These are phyloP conservation scores for Craterocephalus amniculus DNA, from an alignment of 2,797 vertebrate genomes.

Conservation along the genomic window DNA sequence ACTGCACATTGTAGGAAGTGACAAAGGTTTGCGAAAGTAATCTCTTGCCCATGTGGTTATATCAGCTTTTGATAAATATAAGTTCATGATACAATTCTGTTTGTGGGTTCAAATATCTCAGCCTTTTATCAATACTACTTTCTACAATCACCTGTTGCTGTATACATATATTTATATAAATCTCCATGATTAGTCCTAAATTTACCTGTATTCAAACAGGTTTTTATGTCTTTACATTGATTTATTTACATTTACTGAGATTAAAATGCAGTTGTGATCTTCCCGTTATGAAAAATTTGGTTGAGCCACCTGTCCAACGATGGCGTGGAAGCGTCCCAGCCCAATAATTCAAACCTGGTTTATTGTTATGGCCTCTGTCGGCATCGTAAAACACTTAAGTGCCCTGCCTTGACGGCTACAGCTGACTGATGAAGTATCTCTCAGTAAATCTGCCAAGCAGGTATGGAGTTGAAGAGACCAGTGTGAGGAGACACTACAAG, in stretches of 20 bases:
- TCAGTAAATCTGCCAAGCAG: constrained; percentile 52
- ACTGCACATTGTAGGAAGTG: background rate
- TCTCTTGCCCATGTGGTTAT: background rate
- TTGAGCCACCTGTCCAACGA: constrained; percentile 52
- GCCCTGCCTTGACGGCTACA: constrained; percentile 60
- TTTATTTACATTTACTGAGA: constrained; percentile 22
- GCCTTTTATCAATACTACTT: background rate
- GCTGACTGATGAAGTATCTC: constrained; percentile 53
- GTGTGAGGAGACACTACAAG: constrained; percentile 22
- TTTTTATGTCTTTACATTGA: background rate
- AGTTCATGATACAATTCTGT: background rate
- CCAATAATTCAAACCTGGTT: constrained; percentile 75
- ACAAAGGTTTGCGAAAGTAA: background rate
- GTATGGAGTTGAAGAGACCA: constrained; percentile 20
- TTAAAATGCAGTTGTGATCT: constrained; percentile 21
- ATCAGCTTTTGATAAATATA: background rate
- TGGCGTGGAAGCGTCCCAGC: constrained; percentile 53
- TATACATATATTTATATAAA: background rate
- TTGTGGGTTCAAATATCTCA: background rate
- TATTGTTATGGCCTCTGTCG: constrained; percentile 73
- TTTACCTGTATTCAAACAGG: constrained; percentile 1
- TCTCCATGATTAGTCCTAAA: background rate
- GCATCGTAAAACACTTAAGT: constrained; percentile 79
- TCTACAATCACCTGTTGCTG: background rate
- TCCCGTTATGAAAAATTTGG: constrained; percentile 45